Base-by-base conservation (phyloP, 2,113 vertebrate genomes). In the Andinoacara biseriatus region DNA sequence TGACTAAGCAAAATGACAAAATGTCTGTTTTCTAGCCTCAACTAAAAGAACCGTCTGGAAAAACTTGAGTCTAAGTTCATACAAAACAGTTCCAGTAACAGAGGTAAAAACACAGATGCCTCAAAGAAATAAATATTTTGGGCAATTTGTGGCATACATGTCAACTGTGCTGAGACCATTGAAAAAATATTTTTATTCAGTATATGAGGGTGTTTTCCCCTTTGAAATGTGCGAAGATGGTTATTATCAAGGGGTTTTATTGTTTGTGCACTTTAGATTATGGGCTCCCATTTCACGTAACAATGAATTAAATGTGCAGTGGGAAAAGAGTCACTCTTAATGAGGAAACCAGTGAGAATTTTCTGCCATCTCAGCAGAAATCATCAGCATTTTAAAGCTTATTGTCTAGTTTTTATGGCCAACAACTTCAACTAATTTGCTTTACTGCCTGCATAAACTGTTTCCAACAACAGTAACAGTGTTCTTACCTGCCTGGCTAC, bases 101-200 rank as follows among this genome's bases (percentile, higher is more conserved):
- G 76, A 75, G 60, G 79, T 78, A 85, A 77, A 89, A 87, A 67
- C 63, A 85, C 49, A 10, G 24, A 43, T 56, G 18, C 58, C 84
- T 84, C 87, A 84, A 59, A 17, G 74, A 84, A 90, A 93, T 78
- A 90, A 75, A 91, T 80, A 74, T 77, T 85, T 60, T 82, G 18
- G 58, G 52, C 38, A 56, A 10, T n/a, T 74, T 82, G 46, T 58
- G 54, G 57, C 26, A 83, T 62, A 69, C 31, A 80, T 81, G 69
- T 78, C 49, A 76, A 60, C 7, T 24, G 9, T 72, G 81, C 85
- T 74, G 63, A 43, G 52, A 75, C 58, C 20, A 49, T 9, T 78
- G 58, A 65, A 75, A 86, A 62, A 38, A 15, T 57, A 1, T 58
- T 80, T 62, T 60, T 33, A 20, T 57, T 61, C 7, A 33, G n/a